Evolutionary conservation across 2,797 vertebrate genomes (phyloP), one percentile per base, ranked within the genome.

Genomic region (Epinephelus coioides): DNA sequence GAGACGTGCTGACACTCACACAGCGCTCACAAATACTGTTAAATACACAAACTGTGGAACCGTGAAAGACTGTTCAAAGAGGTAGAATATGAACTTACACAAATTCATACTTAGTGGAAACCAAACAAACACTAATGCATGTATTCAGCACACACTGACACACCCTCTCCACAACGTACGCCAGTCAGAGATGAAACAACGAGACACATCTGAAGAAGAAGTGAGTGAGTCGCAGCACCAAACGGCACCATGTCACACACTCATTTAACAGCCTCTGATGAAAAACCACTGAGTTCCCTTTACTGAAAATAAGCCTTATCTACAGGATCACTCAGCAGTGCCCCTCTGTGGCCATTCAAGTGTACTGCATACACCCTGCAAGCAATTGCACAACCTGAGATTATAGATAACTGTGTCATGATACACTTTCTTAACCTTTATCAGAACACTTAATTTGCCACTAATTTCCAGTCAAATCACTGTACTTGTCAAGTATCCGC

Each of bases 311-410:
- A 2, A 67, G 12, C 43, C 23, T 54, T 1, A 47, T 74, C 23
- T 70, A 13, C 19, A 68, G 30, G n/a, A 25, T 38, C 18, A 15
- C 19, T 55, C 67, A 49, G n/a, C 38, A 66, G 47, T 25, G 82
- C 63, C 79, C 17, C 62, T 15, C 14, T 68, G 73, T 84, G 82
- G 78, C 9, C 61, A 27, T 17, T 4, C 46, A 7, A 13, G 14
- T 23, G 14, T 40, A 79, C 53, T 38, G 60, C 44, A 55, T 34
- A 34, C 27, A 30, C 27, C 27, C 27, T 30, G 27, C 27, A 40
- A 51, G 9, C n/a, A 11, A 43, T 19, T 19, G 14, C 15, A 25
- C 7, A 2, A 40, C 44, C 50, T 40, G 17, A 17, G 46, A 11
- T 44, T 13, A 10, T 21, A 57, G 17, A 4, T 56, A 1, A 27